A percentile compares a stretch with the other conserved stretches of the same genome.
phyloP scores from a whole-genome alignment of 1,140 invertebrate genomes.

The Tetramorium alpestre region DNA sequence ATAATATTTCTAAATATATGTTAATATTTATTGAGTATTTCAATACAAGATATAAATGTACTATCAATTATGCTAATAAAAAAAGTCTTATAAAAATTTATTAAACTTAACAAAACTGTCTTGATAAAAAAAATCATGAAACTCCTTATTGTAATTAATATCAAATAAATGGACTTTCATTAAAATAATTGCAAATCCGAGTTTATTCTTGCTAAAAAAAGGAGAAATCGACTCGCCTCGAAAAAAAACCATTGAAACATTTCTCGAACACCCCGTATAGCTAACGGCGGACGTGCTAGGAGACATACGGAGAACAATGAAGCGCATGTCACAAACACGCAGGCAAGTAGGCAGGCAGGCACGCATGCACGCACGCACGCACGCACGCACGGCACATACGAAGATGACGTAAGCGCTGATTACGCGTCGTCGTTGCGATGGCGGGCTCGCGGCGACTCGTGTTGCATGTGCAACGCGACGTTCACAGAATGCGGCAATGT shows the following conservation, averaged over 20 bases:
- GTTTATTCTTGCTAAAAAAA: background rate
- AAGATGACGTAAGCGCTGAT: slow-evolving; percentile 75
- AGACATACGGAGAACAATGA: slow-evolving; percentile 58
- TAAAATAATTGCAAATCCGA: background rate
- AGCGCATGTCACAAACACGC: slow-evolving; percentile 49
- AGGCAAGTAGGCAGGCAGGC: slow-evolving; percentile 24
- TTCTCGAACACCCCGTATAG: background rate
- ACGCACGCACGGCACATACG: slow-evolving; percentile 52
- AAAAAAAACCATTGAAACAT: background rate
- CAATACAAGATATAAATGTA: background rate
- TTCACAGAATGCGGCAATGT: slow-evolving; percentile 72
- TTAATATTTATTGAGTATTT: background rate
- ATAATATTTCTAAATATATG: background rate
- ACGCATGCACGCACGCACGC: slow-evolving; percentile 27
- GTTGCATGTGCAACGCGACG: slow-evolving; percentile 66
- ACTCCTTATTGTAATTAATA: background rate
- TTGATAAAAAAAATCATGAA: background rate
- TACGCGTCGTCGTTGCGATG: slow-evolving; percentile 70
- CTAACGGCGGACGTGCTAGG: slow-evolving; percentile 8
- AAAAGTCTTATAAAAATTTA: background rate
- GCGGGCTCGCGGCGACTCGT: slow-evolving; percentile 37
- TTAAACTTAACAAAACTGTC: background rate
- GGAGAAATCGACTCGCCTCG: background rate
- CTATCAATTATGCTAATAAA: background rate
- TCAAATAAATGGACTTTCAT: background rate